Conservation (phyloP, 1,140 invertebrate species). For the Drosophila bipectinata region DNA sequence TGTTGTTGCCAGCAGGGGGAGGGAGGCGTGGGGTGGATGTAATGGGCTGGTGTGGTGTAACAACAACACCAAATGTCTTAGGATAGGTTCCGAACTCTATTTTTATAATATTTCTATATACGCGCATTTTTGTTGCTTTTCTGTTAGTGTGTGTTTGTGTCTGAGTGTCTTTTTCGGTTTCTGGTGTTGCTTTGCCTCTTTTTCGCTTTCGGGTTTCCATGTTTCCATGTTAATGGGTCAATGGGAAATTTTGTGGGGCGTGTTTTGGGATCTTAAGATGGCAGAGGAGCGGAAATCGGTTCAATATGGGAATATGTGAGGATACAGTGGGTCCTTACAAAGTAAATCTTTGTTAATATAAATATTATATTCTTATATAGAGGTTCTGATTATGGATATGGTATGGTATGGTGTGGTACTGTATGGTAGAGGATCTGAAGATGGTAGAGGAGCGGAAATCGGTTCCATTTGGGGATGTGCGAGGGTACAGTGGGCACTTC, state of each 20-base stretch:
- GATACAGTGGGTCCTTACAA: constrained; percentile 6
- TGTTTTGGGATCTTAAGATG: constrained; percentile 35
- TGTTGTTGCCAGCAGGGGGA: constrained; percentile 29
- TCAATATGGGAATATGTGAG: constrained; percentile 14
- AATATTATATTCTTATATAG: too few relatives aligned
- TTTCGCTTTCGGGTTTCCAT: constrained; percentile 60
- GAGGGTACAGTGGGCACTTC: too few relatives aligned
- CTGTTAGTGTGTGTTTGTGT: constrained; percentile 9
- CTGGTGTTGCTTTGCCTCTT: constrained; percentile 23
- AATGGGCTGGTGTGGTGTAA: constrained; percentile 7
- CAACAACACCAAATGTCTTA: constrained; percentile 65
- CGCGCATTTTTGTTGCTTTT: constrained; percentile 8
- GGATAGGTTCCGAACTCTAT: constrained; percentile 74
- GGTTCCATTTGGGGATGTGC: too few relatives aligned
- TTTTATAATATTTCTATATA: constrained; percentile 27
- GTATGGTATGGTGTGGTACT: too few relatives aligned
- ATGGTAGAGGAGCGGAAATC: too few relatives aligned
- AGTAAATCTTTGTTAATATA: too few relatives aligned
- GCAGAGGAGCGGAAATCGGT: constrained; percentile 26
- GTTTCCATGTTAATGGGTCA: constrained; percentile 78
- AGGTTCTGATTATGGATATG: too few relatives aligned
- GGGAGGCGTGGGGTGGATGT: background rate
- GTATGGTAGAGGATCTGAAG: too few relatives aligned
- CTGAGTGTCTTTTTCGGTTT: constrained; percentile 13
- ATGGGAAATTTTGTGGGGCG: constrained; percentile 73